A percentile compares a stretch with the other conserved stretches of the same genome.
Conservation (phyloP, 2,888 invertebrate species). For the Melinaea marsaeus region DNA sequence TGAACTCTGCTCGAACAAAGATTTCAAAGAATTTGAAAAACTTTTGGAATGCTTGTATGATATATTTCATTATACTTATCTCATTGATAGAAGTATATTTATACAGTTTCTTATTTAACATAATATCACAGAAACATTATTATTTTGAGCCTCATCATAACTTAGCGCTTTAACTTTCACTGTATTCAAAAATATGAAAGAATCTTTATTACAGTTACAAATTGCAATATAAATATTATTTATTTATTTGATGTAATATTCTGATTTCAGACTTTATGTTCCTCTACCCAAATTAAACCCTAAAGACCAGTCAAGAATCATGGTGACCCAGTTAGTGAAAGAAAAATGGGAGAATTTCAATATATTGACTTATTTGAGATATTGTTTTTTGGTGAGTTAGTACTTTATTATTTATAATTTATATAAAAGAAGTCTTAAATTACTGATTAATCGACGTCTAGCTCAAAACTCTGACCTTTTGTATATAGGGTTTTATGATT, state of each 20-base stretch:
- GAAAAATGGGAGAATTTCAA: slow-evolving; percentile 57
- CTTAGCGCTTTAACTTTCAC: too few species aligned
- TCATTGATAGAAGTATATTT: too few species aligned
- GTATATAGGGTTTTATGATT: not conserved
- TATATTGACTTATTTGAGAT: slow-evolving; percentile 59
- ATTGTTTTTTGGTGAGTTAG: slow-evolving; percentile 54
- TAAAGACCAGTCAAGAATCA: slow-evolving; percentile 57
- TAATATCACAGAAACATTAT: too few species aligned
- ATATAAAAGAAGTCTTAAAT: too few species aligned
- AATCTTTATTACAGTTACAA: too few species aligned
- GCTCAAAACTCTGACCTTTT: too few species aligned
- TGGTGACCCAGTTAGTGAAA: slow-evolving; percentile 58
- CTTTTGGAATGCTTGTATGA: slow-evolving; percentile 53
- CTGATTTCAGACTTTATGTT: slow-evolving; percentile 53
- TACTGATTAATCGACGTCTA: too few species aligned
- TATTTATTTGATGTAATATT: not conserved
- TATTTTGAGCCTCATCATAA: too few species aligned
- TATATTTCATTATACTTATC: not conserved
- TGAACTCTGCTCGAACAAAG: slow-evolving; percentile 50
- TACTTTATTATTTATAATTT: not conserved
- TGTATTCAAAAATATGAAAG: too few species aligned
- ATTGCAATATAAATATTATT: not conserved
- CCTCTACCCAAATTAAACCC: slow-evolving; percentile 65
- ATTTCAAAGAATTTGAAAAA: slow-evolving; percentile 48
- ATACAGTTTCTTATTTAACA: too few species aligned